Evolutionary conservation across 2,888 invertebrate species (phyloP).

Genomic region (Fragum sueziense): DNA sequence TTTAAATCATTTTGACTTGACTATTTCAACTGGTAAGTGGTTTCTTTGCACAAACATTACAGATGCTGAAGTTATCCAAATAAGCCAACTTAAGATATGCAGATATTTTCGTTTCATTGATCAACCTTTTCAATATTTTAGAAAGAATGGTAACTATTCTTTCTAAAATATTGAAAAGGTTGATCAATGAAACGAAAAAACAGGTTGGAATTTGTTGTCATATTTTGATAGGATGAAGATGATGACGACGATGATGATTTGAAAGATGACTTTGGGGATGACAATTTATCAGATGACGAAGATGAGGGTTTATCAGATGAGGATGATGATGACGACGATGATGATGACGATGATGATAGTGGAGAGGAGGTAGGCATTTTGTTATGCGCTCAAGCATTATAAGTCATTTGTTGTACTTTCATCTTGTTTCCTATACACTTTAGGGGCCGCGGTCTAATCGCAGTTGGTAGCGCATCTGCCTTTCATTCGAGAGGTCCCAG

Average conservation of each 20-base stretch:
- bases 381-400: neutral
- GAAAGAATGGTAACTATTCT: neutral
- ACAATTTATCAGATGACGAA: constrained; percentile 22
- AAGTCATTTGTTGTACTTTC: neutral
- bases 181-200: neutral
- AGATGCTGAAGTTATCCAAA: neutral
- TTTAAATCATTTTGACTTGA: no score
- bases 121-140: neutral
- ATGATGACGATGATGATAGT: constrained; percentile 19
- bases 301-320: constrained; percentile 26
- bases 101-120: neutral
- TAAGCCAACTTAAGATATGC: neutral
- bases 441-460: no score
- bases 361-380: neutral
- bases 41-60: no score
- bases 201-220: no score
- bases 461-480: no score
- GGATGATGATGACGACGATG: constrained; percentile 33
- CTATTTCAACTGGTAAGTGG: no score
- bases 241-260: constrained; percentile 38
- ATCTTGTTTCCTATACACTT: neutral
- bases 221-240: constrained; percentile 43
- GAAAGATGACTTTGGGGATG: constrained; percentile 35
- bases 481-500: no score
- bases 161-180: neutral